Base-by-base conservation (phyloP, 1,140 invertebrate species). In the Cotesia typhae region DNA sequence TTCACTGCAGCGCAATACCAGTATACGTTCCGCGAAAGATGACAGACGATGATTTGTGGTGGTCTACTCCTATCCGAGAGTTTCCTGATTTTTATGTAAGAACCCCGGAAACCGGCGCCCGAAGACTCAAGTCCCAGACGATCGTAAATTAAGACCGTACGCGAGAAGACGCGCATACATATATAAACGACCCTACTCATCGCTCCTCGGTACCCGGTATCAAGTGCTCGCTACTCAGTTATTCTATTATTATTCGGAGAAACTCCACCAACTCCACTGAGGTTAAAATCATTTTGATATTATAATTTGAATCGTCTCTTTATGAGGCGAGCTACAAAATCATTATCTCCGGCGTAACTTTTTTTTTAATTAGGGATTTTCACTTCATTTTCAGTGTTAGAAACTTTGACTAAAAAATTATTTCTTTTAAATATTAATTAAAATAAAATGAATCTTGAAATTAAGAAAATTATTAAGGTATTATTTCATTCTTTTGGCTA, bases 41-140 rank as follows among this genome's bases (percentile, higher is more conserved):
- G 84, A 84, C 83, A 78, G 78, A 78, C 75, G 82, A 85, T 86
- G 83, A 85, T 85, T 85, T 86, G 81, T 83, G 80, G 75, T 60
- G 76, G 76, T 77, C 70, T 71, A 57, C 77, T 71, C 71, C 68
- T 73, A 73, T 71, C 72, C 68, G 74, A 73, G 74, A 80, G 81
- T 82, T 83, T 80, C 78, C 78, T 81, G 84, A 85, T 85, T 85
- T 84, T 86, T 85, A 83, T 83, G 83, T 83, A 84, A 85, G 80
- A 81, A 75, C 75, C 72, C 78, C 76, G 70, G 74, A 78, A 78
- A 70, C 77, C 74, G 78, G 76, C 76, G 81, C 77, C 76, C 77
- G 67, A 72, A 74, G 78, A 82, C 79, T 83, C 77, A 79, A 78
- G 66, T 80, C 74, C 75, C 78, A 80, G 83, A 82, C 79, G 82